Conservation (phyloP, 2,888 invertebrate genomes). For the Scrobipalpa atriplicella region DNA sequence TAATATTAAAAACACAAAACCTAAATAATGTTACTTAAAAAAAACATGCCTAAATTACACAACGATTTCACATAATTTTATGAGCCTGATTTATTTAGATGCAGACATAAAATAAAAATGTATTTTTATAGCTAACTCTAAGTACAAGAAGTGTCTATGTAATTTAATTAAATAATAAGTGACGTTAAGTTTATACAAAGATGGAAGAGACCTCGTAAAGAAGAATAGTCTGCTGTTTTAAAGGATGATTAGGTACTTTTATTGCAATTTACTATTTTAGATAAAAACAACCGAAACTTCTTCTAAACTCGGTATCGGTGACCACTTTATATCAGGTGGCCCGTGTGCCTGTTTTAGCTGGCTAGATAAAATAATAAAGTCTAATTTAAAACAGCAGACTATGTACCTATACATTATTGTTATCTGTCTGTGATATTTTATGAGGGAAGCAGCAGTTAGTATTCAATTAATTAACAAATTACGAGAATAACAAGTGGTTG, state of each 20-base stretch:
- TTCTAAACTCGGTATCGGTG: no score
- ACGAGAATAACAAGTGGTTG: neutral
- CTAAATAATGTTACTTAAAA: no score
- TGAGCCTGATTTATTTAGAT: no score
- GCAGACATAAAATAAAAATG: neutral
- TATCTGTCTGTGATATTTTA: slow-evolving; percentile 52
- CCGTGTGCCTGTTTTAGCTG: no score
- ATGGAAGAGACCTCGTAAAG: neutral
- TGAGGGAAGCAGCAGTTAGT: slow-evolving; percentile 40
- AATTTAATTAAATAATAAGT: neutral
- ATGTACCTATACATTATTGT: slow-evolving; percentile 26
- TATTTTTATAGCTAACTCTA: neutral
- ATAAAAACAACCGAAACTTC: no score
- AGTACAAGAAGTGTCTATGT: slow-evolving; percentile 1
- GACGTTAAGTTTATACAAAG: neutral
- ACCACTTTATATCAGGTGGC: no score
- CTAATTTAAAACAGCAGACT: neutral
- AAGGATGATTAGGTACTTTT: neutral
- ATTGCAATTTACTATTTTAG: no score
- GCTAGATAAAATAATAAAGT: no score
- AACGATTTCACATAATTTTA: no score
- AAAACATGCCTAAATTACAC: no score
- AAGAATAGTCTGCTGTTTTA: neutral
- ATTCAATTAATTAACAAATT: no score
- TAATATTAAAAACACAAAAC: no score